Evolutionary conservation across 2,888 invertebrate species (phyloP), one percentile per base, ranked within the genome.

Genomic region (Cantharis nigra): DNA sequence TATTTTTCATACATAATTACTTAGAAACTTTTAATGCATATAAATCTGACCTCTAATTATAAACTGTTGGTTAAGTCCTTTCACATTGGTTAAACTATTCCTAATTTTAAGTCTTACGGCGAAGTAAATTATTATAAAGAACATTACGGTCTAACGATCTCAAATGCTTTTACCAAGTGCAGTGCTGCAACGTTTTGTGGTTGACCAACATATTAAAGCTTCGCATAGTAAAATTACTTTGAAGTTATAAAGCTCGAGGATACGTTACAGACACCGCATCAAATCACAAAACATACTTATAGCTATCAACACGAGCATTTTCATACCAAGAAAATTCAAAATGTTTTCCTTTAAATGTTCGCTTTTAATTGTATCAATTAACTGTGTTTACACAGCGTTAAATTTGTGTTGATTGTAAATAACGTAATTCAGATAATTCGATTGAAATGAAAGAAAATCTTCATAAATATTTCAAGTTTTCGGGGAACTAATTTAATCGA

Each of bases 161-260:
- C 26, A 76, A 76, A 73, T 65, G 76, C 72, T 76, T 71, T 74
- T 26, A 18, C 63, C 73, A 63, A 65, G 65, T 70, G 77, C 73
- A 77, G 63, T 11, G 63, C 77, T 77, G 77, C 77, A 77, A 49
- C 70, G 71, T 74, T 77, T 77, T 71, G 77, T 33, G 77, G 77
- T 62, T 74, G 74, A 77, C 74, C 74, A 74, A 69, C 74, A 69
- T 71, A 77, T 77, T 77, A 77, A 64, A 67, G 76, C 70, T 65
- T 62, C 70, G 67, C 70, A 73, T 49, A 62, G 72, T 49, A 71
- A 76, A 70, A 49, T n/a, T 73, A 73, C 76, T 76, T 73, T 76
- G 76, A 72, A 62, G 72, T 70, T 73, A 72, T 69, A 70, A 63
- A 70, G 74, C 69, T 69, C 49, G 63, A 73, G 70, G 18, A 73